Evolutionary conservation across 1,140 invertebrate species (phyloP).

Genomic region (Ctenoplectra terminalis): DNA sequence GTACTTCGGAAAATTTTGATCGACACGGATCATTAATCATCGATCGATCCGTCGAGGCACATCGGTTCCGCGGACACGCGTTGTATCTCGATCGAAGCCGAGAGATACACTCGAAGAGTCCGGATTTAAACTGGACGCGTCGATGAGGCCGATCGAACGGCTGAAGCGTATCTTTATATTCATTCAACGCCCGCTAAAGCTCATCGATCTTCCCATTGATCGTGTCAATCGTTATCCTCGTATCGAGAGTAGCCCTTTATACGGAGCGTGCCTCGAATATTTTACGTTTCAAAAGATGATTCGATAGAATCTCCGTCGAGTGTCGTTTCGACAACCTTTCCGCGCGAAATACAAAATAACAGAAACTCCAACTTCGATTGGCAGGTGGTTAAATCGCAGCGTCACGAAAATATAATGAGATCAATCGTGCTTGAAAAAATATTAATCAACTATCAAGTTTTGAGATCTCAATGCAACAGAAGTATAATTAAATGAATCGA

Average conservation of each 20-base stretch:
- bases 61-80: constrained; percentile 9
- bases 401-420: neutral
- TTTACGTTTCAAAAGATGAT: neutral
- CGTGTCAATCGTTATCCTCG: constrained; percentile 32
- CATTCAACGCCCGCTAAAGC: constrained; percentile 19
- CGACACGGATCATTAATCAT: constrained; percentile 20
- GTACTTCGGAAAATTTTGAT: neutral
- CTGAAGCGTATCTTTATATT: constrained; percentile 26
- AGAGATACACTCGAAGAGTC: neutral
- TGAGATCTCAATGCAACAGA: too few relatives aligned
- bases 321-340: neutral
- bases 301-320: neutral
- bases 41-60: neutral
- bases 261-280: neutral
- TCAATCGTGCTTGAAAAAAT: too few relatives aligned
- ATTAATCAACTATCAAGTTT: too few relatives aligned
- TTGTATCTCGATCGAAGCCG: constrained; percentile 4
- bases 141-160: constrained; percentile 31
- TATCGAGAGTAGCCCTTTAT: constrained; percentile 20
- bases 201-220: constrained; percentile 46
- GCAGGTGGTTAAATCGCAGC: neutral
- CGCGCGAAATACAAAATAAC: neutral
- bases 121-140: constrained; percentile 26
- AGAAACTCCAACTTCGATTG: neutral
- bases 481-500: too few relatives aligned